Conservation (phyloP, 2,797 vertebrate genomes). For the Tympanoctomys barrerae region DNA sequence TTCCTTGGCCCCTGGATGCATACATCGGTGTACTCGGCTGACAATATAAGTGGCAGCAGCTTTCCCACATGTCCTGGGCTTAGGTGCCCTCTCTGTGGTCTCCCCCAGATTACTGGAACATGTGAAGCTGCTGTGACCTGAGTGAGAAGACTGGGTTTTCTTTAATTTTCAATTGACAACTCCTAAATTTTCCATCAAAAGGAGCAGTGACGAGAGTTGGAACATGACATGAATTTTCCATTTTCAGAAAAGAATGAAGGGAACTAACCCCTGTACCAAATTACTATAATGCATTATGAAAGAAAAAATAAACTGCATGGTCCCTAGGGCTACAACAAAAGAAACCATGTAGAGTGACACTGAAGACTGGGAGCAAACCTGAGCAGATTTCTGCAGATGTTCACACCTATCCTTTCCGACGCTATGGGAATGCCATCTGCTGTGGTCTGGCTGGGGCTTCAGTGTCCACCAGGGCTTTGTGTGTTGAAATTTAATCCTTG, state of each 20-base stretch:
- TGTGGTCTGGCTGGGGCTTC: neutral
- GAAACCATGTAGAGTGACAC: constrained; percentile 81
- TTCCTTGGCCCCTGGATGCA: neutral
- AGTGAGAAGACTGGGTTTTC: neutral
- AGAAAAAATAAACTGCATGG: constrained; percentile 91
- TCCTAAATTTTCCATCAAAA: neutral
- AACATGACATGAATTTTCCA: neutral
- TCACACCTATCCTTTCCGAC: constrained; percentile 91
- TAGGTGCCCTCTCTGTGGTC: neutral
- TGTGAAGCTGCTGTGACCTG: neutral
- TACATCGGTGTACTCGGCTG: neutral
- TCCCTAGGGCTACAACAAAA: neutral
- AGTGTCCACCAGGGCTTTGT: neutral
- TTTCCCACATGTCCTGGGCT: neutral
- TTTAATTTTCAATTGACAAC: neutral
- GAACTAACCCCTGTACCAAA: constrained; percentile 91
- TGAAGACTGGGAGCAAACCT: constrained; percentile 92
- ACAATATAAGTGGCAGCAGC: neutral
- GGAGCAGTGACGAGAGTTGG: neutral
- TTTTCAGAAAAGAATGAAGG: neutral
- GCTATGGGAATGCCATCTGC: neutral
- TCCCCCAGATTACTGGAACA: neutral
- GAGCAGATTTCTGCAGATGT: constrained; percentile 93
- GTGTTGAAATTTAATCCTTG: neutral
- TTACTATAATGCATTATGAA: constrained; percentile 95